Evolutionary conservation across 1,140 invertebrate genomes (phyloP), one percentile per base, ranked within the genome.

Genomic region (Acromyrmex echinatior): DNA sequence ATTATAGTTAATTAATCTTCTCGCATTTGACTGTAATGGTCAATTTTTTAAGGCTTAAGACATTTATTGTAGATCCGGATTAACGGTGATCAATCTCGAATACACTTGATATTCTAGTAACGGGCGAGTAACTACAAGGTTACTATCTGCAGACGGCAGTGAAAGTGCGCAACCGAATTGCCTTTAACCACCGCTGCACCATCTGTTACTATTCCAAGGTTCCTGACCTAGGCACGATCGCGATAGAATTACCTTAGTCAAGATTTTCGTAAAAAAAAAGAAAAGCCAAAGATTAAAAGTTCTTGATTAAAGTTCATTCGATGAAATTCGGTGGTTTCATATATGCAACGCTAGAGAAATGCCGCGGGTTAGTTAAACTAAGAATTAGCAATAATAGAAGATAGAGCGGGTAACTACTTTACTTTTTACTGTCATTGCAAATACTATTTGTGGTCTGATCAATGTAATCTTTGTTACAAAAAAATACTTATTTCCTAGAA

Each of bases 81-180:
- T 60, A 35, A 51, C 25, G 18, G 1, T 18, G 16, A 74, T 49
- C 71, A 35, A 82, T 80, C 53, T 66, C 25, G 31, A 60, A 51
- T 35, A 70, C 86, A 70, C 81, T 88, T 81, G 71, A 86, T 80
- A 91, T 88, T 68, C 78, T 28, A 76, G 89, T 86, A 85, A 92
- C 86, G 78, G 88, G 87, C 86, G 73, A 21, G 14, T 25, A 70
- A 70, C 35, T 9, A 35, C 92, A 93, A 93, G 92, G 91, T 70
- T 21, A n/a, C 87, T 80, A 56, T 89, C 80, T 68, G 6, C 28
- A 60, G 28, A 68, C 85, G 65, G 31, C 73, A 66, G 90, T 91
- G 90, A 91, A 91, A 91, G 89, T 91, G 51, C 25, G 28, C 71
- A 49, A 91, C 78, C 88, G 71, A 92, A 92, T 91, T 90, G 63